A percentile compares a stretch with the other conserved stretches of the same genome.
These are phyloP conservation scores for Amphimallon solstitiale DNA, from an alignment of 2,888 invertebrate species.

Conservation along the genomic window DNA sequence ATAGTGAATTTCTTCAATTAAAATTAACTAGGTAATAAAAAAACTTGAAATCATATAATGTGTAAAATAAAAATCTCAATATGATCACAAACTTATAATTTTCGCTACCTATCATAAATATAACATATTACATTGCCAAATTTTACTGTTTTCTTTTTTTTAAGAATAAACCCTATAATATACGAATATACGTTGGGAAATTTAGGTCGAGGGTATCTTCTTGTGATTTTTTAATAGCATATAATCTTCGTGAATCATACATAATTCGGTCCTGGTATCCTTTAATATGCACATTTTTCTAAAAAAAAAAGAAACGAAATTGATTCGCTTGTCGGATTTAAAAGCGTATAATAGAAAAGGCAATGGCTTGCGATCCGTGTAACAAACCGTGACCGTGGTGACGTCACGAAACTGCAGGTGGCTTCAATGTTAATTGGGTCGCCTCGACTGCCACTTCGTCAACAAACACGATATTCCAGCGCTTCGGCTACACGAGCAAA, in stretches of 20 bases:
- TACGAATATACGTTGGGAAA: too few relatives aligned
- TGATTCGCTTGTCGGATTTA: constrained; percentile 13
- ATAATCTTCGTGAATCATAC: neutral
- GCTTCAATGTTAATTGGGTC: constrained; percentile 44
- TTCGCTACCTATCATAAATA: too few relatives aligned
- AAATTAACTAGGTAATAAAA: too few relatives aligned
- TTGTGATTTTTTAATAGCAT: too few relatives aligned
- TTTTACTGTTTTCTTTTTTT: too few relatives aligned
- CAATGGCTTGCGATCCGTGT: constrained; percentile 31
- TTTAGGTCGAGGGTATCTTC: too few relatives aligned
- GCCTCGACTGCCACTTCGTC: constrained; percentile 30
- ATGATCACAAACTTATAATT: too few relatives aligned
- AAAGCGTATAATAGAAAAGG: constrained; percentile 26
- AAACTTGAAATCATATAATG: too few relatives aligned
- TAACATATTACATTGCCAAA: too few relatives aligned
- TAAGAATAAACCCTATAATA: too few relatives aligned
- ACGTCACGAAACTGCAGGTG: constrained; percentile 43
- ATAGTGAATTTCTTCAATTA: too few relatives aligned
- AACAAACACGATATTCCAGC: constrained; percentile 6
- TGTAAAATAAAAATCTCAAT: too few relatives aligned
- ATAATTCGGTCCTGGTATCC: constrained; percentile 10
- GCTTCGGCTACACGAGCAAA: constrained; percentile 32
- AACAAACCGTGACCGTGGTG: constrained; percentile 44
- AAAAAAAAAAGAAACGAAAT: constrained; percentile 8
- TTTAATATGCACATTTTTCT: neutral